Base-by-base conservation (phyloP, 37 sponge, comb jelly and placozoan genomes). In the Diacarnus erythraeanus region DNA sequence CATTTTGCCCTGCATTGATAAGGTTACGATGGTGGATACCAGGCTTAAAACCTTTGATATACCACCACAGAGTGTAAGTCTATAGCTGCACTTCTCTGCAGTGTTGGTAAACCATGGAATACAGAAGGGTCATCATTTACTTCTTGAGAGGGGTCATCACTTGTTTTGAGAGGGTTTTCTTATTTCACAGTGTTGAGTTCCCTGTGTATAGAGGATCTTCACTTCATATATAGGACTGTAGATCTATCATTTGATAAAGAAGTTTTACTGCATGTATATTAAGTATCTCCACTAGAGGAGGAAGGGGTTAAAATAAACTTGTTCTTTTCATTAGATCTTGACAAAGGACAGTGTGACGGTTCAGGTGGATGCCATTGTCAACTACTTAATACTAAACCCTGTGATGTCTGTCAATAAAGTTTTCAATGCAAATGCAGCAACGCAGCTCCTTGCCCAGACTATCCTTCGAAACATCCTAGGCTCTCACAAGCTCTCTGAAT, bases 261-360 rank as follows among this genome's bases (percentile, higher is more conserved):
- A n/a, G n/a, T n/a, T n/a, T n/a, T n/a, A n/a, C n/a, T n/a, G n/a
- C n/a, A n/a, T n/a, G n/a, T n/a, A n/a, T n/a, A n/a, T n/a, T n/a
- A n/a, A n/a, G n/a, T n/a, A n/a, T n/a, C n/a, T n/a, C n/a, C n/a
- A n/a, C n/a, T n/a, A n/a, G n/a, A n/a, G n/a, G n/a, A n/a, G n/a
- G n/a, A n/a, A 56, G 20, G 18, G 15, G 57, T 56, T n/a, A n/a
- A n/a, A n/a, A n/a, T n/a, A n/a, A n/a, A n/a, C 64, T 36, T 2
- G 2, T 25, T 66, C 33, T 42, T 37, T 0, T 80, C 38, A 67
- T 21, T 69, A 98, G 97, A 94, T 98, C 40, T 73, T 98, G 42
- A 85, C 99, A 20, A 90, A 89, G 64, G 99, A 98, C 78, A 88
- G 92, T 74, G 99, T 98, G 42, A 89, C 97, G 17, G 90, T 95